Conservation (phyloP, 2,888 invertebrate species). For the Lomographa bimaculata region DNA sequence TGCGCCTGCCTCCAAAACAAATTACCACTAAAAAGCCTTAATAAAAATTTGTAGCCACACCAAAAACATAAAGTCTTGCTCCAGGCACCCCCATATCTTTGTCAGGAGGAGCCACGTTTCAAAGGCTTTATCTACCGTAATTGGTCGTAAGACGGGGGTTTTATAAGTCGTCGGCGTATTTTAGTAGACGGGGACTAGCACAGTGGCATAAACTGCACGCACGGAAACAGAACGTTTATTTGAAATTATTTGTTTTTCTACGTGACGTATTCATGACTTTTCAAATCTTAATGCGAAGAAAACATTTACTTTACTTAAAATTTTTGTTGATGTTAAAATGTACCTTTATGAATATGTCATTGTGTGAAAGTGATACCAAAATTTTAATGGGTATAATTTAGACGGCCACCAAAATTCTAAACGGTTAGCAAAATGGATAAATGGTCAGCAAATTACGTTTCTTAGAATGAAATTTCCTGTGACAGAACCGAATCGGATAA, state of each 20-base stretch:
- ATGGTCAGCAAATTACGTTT: too few relatives aligned
- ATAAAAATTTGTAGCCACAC: conserved; percentile 42
- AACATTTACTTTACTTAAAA: too few relatives aligned
- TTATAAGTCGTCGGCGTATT: conserved; percentile 55
- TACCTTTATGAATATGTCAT: too few relatives aligned
- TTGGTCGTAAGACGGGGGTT: conserved; percentile 68
- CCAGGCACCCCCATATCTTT: conserved; percentile 38
- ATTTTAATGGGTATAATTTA: too few relatives aligned
- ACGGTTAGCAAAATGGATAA: too few relatives aligned
- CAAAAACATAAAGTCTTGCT: conserved; percentile 48
- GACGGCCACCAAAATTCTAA: too few relatives aligned
- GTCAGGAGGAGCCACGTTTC: conserved; percentile 50
- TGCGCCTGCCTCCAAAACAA: conserved; percentile 1
- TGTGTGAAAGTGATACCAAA: too few relatives aligned
- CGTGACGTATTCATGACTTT: too few relatives aligned
- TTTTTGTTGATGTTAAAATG: too few relatives aligned
- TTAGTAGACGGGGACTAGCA: conserved; percentile 30
- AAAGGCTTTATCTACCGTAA: conserved; percentile 69
- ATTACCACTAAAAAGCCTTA: conserved; percentile 17
- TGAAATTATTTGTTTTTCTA: background rate
- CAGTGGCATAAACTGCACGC: conserved; percentile 4
- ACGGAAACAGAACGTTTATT: conserved; percentile 1
- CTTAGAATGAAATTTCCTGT: too few relatives aligned
- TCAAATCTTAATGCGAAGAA: too few relatives aligned
- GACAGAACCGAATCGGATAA: too few relatives aligned